These are phyloP conservation scores for Euura saliciscinereae DNA, from an alignment of 1,140 invertebrate genomes.

Conservation along the genomic window DNA sequence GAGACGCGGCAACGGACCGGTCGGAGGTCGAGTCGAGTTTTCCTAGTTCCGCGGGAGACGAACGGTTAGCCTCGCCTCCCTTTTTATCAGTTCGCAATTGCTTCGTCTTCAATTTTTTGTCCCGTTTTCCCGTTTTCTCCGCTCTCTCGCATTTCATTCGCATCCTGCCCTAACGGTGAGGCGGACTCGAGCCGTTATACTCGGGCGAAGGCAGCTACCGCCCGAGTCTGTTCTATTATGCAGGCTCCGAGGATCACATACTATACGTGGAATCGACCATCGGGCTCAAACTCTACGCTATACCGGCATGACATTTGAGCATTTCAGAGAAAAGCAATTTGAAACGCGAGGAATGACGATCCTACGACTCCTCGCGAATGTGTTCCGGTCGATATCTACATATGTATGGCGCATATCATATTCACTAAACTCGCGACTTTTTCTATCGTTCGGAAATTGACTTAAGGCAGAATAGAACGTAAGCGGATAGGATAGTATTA, in stretches of 20 bases:
- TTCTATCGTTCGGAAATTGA: too few relatives aligned
- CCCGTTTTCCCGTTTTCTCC: conserved; percentile 11
- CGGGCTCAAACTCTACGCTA: neutral
- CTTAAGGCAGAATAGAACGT: too few relatives aligned
- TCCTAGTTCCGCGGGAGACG: neutral
- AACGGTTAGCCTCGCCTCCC: neutral
- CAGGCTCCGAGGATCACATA: conserved; percentile 27
- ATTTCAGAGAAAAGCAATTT: too few relatives aligned
- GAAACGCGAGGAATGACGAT: too few relatives aligned
- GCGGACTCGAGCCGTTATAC: conserved; percentile 34
- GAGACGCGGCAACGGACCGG: neutral
- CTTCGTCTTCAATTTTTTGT: neutral
- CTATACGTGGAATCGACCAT: conserved; percentile 13
- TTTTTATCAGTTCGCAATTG: neutral
- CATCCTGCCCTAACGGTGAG: conserved; percentile 35
- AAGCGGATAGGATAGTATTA: too few relatives aligned
- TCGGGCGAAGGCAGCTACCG: conserved; percentile 21
- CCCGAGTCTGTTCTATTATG: conserved; percentile 34
- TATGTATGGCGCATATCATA: too few relatives aligned
- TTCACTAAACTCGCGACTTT: too few relatives aligned
- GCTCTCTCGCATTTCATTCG: neutral
- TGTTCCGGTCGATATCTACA: too few relatives aligned
- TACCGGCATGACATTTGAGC: too few relatives aligned
- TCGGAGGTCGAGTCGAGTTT: neutral
- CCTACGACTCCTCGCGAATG: too few relatives aligned